Evolutionary conservation across 2,113 vertebrate genomes (phyloP).

Genomic region (Myiagra hebetior): DNA sequence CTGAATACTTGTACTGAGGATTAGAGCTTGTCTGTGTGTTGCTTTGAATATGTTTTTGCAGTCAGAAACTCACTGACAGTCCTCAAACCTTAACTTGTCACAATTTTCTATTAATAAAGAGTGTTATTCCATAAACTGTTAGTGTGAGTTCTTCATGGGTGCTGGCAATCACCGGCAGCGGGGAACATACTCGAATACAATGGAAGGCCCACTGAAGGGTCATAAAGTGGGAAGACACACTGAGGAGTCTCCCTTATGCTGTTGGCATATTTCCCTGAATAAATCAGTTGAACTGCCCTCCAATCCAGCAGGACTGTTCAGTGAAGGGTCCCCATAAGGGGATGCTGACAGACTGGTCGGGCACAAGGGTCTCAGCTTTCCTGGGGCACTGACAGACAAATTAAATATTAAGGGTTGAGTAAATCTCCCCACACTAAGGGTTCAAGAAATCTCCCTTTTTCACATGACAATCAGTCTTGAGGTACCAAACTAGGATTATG

Average conservation of each 20-base stretch:
- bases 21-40: not conserved
- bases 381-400: not conserved
- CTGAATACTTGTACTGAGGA: not conserved
- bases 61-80: not conserved
- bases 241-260: not conserved
- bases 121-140: not conserved
- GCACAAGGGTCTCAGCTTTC: not conserved
- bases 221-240: not conserved
- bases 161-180: not conserved
- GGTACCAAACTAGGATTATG: not conserved
- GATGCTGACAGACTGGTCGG: not conserved
- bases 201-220: not conserved
- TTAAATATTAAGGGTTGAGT: not conserved
- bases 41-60: not conserved
- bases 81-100: not conserved
- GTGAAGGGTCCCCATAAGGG: not conserved
- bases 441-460: not conserved
- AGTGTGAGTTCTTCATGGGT: not conserved
- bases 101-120: not conserved
- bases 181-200: not conserved
- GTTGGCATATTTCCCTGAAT: not conserved
- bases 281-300: not conserved
- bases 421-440: not conserved
- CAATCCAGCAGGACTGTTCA: not conserved
- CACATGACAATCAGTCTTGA: not conserved